Percentiles rank a stretch among this genome's conserved stretches.
Conservation (phyloP, 1,140 invertebrate genomes). For the Zaprionus kolodkinae region DNA sequence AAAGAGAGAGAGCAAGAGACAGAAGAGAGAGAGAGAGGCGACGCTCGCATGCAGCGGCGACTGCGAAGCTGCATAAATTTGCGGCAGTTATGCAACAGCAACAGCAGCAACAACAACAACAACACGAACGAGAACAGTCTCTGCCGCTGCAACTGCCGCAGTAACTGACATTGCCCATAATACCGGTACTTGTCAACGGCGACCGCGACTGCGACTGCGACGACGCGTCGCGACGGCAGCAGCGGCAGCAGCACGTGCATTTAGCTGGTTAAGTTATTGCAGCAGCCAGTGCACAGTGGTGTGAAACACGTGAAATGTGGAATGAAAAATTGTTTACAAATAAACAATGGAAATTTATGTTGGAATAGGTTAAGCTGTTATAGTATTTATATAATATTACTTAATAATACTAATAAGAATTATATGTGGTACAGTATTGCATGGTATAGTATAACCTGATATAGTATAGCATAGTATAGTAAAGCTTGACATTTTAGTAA, state of each 20-base stretch:
- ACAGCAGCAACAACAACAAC: not conserved
- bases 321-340: not conserved
- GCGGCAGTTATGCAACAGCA: conserved; percentile 54
- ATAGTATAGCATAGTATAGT: not conserved
- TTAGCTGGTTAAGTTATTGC: conserved; percentile 72
- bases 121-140: not conserved
- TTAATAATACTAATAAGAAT: too few species aligned
- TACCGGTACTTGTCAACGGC: conserved; percentile 76
- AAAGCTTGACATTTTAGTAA: too few species aligned
- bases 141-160: conserved; percentile 30
- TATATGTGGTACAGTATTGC: not conserved
- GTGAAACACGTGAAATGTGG: not conserved
- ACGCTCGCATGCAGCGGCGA: conserved; percentile 6
- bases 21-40: not conserved
- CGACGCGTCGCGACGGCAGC: not conserved
- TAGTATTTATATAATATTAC: not conserved
- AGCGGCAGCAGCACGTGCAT: conserved; percentile 65
- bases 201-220: conserved; percentile 11
- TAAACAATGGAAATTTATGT: not conserved
- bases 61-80: conserved; percentile 52
- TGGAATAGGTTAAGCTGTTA: not conserved
- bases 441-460: not conserved
- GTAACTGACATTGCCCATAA: conserved; percentile 56
- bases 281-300: conserved; percentile 56
- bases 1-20: not conserved